These are phyloP conservation scores for Alouatta palliata DNA, from an alignment of 2,113 vertebrate species.

Conservation along the genomic window DNA sequence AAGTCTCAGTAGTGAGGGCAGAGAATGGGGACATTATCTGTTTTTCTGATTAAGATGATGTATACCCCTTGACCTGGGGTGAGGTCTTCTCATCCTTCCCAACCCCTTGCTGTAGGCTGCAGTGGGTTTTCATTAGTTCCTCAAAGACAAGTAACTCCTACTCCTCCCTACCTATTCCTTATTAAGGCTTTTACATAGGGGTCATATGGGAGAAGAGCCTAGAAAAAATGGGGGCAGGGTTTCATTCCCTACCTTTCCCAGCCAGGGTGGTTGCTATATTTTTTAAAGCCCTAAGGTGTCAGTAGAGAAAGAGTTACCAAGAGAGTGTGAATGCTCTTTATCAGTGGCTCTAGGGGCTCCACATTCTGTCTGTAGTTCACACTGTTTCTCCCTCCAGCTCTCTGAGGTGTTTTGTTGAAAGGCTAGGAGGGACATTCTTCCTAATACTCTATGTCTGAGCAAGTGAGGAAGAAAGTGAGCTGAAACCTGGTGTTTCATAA, in stretches of 20 bases:
- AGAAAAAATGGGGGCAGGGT: too few species aligned
- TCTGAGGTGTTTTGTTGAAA: not conserved
- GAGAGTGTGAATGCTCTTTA: too few species aligned
- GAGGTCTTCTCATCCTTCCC: not conserved
- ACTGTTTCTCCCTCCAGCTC: not conserved
- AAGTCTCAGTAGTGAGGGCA: not conserved
- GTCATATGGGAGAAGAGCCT: not conserved
- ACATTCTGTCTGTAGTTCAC: not conserved
- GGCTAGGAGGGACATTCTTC: not conserved
- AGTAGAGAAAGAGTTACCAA: not conserved
- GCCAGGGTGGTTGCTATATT: not conserved
- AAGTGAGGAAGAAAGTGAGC: not conserved
- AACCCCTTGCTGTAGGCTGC: not conserved
- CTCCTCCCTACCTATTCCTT: not conserved
- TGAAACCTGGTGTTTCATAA: too few species aligned
- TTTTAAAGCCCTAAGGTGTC: not conserved
- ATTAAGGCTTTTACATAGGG: not conserved
- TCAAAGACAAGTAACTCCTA: not conserved
- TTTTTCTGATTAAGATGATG: not conserved
- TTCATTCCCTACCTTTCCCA: not conserved
- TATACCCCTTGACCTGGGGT: not conserved
- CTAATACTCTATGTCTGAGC: not conserved
- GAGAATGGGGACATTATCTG: not conserved
- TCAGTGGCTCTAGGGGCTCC: too few species aligned
- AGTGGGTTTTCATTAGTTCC: not conserved